phyloP scores from a whole-genome alignment of 2,797 vertebrate genomes.

The Notolepis coatsorum region DNA sequence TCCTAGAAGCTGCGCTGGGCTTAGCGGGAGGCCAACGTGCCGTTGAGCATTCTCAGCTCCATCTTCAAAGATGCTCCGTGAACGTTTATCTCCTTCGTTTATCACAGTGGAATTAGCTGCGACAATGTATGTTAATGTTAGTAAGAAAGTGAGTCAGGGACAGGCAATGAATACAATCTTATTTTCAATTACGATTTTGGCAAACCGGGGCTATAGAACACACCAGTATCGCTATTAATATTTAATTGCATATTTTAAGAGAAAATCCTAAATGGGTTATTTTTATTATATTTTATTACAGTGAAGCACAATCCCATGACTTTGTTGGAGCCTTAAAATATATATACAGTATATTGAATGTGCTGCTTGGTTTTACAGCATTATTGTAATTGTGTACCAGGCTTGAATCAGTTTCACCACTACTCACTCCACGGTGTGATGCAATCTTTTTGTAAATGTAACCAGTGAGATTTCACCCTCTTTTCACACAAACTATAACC shows the following conservation, averaged over 20 bases:
- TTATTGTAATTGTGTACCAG: not conserved
- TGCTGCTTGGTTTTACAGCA: not conserved
- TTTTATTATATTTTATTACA: too few relatives aligned
- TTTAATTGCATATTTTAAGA: too few relatives aligned
- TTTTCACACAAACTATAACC: slow-evolving; percentile 15
- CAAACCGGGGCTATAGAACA: too few relatives aligned
- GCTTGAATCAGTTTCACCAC: not conserved
- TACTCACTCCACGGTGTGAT: not conserved
- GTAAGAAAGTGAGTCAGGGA: too few relatives aligned
- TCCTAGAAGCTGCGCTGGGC: not conserved
- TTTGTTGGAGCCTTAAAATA: not conserved
- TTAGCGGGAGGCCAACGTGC: too few relatives aligned
- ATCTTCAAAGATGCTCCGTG: not conserved
- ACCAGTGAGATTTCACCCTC: not conserved
- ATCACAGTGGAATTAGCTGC: not conserved
- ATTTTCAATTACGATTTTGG: too few relatives aligned
- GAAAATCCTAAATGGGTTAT: too few relatives aligned
- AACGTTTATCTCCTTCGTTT: not conserved
- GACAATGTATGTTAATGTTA: not conserved
- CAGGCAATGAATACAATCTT: too few relatives aligned
- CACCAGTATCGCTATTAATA: too few relatives aligned
- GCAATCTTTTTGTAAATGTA: slow-evolving; percentile 15
- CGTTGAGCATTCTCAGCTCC: slow-evolving; percentile 3
- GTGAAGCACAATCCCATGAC: not conserved
- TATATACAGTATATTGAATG: not conserved